phyloP scores from a whole-genome alignment of 2,797 vertebrate species.

The Sphenodon punctatus region DNA sequence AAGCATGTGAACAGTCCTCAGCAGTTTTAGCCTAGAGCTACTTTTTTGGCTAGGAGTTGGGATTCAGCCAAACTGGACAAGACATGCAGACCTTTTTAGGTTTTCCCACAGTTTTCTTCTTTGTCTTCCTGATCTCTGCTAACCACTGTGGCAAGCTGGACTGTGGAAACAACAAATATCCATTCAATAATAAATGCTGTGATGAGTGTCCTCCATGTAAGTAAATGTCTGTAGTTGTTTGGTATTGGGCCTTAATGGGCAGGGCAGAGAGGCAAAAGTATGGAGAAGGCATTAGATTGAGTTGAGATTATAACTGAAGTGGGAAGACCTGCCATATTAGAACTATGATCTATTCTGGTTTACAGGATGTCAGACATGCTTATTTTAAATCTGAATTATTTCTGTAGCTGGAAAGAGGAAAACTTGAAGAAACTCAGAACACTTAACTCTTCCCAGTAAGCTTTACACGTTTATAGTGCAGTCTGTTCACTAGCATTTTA shows the following conservation, averaged over 20 bases:
- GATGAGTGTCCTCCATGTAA: slow-evolving; percentile 50
- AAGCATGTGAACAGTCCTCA: neutral
- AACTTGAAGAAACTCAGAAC: too few species aligned
- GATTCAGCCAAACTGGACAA: neutral
- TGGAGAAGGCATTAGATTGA: neutral
- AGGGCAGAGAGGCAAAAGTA: too few species aligned
- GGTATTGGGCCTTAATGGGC: too few species aligned
- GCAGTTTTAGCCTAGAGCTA: neutral
- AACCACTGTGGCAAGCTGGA: fast-evolving
- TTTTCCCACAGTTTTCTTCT: neutral
- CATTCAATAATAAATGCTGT: slow-evolving; percentile 11
- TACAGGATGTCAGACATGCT: too few species aligned
- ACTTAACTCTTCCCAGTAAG: too few species aligned
- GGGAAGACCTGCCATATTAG: neutral
- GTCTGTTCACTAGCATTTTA: too few species aligned
- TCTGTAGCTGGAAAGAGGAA: too few species aligned
- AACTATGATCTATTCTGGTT: neutral
- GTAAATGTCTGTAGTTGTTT: neutral
- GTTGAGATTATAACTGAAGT: neutral
- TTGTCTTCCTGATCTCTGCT: neutral
- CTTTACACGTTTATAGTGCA: too few species aligned
- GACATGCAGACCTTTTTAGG: fast-evolving
- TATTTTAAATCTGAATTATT: too few species aligned
- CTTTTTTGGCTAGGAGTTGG: fast-evolving
- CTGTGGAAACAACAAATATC: slow-evolving; percentile 4